Evolutionary conservation across 2,888 invertebrate species (phyloP).

Genomic region (Scaptomyza cyrtandrae): DNA sequence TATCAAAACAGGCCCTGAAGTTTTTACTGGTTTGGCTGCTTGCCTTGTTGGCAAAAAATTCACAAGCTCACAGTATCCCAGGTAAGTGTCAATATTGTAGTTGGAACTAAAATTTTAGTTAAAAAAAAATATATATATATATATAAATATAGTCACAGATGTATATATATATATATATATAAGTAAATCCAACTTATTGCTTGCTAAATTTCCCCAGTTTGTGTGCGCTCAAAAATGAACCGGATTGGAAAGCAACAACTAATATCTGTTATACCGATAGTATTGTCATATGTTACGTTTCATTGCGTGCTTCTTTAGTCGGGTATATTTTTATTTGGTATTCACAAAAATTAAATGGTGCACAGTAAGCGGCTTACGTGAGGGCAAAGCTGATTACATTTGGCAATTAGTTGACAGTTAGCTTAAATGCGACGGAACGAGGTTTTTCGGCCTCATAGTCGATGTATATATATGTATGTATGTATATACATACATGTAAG

Average conservation of each 20-base stretch:
- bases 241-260: neutral
- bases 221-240: slow-evolving; percentile 7
- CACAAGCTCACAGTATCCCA: slow-evolving; percentile 84
- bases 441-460: slow-evolving; percentile 9
- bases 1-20: slow-evolving; percentile 66
- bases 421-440: slow-evolving; percentile 30
- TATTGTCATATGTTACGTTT: slow-evolving; percentile 23
- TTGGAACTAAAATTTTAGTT: slow-evolving; percentile 5
- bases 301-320: slow-evolving; percentile 29
- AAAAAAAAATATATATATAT: slow-evolving; percentile 11
- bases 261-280: slow-evolving; percentile 3
- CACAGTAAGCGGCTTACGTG: slow-evolving; percentile 74
- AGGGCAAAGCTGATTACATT: slow-evolving; percentile 74
- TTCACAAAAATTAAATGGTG: slow-evolving; percentile 68
- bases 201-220: neutral
- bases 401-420: slow-evolving; percentile 75
- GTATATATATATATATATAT: neutral
- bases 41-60: slow-evolving; percentile 80
- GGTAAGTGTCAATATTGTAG: slow-evolving; percentile 70
- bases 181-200: neutral
- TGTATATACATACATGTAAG: neutral
- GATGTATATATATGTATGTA: too few species aligned
- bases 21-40: slow-evolving; percentile 80
- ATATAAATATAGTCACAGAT: slow-evolving; percentile 4
- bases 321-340: slow-evolving; percentile 63